Evolutionary conservation across 2,888 invertebrate genomes (phyloP), one percentile per base, ranked within the genome.

Genomic region (Copidosoma aretas): DNA sequence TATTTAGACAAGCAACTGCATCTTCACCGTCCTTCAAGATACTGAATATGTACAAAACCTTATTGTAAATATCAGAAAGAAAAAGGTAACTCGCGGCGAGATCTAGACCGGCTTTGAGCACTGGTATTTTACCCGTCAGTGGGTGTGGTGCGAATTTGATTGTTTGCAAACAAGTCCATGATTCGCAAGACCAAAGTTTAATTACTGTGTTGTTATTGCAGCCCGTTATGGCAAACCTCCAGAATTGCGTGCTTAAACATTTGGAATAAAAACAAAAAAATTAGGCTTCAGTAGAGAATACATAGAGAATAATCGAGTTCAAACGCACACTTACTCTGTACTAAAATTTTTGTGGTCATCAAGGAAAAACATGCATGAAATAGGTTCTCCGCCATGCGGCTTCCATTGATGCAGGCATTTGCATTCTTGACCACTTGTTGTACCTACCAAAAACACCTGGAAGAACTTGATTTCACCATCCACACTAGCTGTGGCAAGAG

Each of bases 161-260:
- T 0, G 91, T 94, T 82, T 96, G 98, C n/a, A 97, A 86, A 79
- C 97, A 97, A 59, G 89, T 88, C 98, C 98, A 98, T 0, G 93
- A 89, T 80, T 97, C 94, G 84, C 97, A 98, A 10, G 95, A 94
- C 97, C 97, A 98, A 58, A 92, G 87, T 84, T 97, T 97, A 64
- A 98, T 86, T 77, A 94, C 93, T 0, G 93, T 91, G 85, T 97
- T 97, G 82, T 93, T 90, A 73, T 93, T 91, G 0, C 95, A 92
- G 0, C 95, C 95, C 0, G 98, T 97, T 53, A 98, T 89, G 0
- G 94, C 96, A 84, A 93, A 97, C 84, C 96, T 96, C 98, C 98
- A 98, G 84, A 97, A 96, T 80, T 92, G 90, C 17, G 87, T 88
- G 75, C 89, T 90, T 76, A 60, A 81, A 65, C 46, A 71, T 59